phyloP scores from a whole-genome alignment of 2,797 vertebrate genomes.

The Phrynocephalus guinanensis region DNA sequence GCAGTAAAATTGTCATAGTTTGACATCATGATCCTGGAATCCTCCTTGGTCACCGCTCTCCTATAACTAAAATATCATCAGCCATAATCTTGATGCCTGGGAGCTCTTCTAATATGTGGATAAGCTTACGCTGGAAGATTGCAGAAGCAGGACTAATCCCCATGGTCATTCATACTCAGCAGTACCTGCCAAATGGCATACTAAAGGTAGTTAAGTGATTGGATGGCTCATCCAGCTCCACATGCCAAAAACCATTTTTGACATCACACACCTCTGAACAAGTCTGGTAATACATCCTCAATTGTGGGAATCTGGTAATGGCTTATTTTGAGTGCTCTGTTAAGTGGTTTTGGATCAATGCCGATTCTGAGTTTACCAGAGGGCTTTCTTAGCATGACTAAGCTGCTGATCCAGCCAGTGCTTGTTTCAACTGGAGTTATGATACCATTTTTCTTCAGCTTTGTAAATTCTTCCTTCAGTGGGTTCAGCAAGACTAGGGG shows the following conservation, averaged over 20 bases:
- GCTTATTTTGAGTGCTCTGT: not conserved
- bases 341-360: not conserved
- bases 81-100: not conserved
- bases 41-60: too few species aligned
- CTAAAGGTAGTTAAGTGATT: not conserved
- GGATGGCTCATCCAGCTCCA: too few species aligned
- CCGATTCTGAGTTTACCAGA: not conserved
- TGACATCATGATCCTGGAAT: too few species aligned
- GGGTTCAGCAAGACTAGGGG: not conserved
- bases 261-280: not conserved
- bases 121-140: not conserved
- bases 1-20: not conserved
- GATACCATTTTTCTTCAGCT: not conserved
- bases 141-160: not conserved
- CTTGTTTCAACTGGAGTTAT: not conserved
- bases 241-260: too few species aligned
- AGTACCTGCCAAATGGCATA: not conserved
- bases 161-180: not conserved
- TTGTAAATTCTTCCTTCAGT: not conserved
- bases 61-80: not conserved
- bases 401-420: not conserved
- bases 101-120: not conserved
- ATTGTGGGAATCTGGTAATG: not conserved
- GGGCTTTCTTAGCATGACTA: not conserved
- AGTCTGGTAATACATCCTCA: not conserved